A percentile compares a stretch with the other conserved stretches of the same genome.
Conservation (phyloP, 2,888 invertebrate species). For the Nyleta sp. region DNA sequence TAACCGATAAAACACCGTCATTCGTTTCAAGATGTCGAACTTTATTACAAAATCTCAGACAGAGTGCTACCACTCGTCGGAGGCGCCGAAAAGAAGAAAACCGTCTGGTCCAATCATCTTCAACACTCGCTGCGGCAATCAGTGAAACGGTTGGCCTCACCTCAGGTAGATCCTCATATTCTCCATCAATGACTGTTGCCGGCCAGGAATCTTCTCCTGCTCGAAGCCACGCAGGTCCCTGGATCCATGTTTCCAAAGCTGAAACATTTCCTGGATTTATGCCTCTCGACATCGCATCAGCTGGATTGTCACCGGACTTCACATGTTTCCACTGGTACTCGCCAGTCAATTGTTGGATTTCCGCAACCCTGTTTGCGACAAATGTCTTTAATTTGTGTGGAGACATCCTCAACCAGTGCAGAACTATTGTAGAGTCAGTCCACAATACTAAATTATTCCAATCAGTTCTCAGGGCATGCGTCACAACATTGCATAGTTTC, state of each 20-base stretch:
- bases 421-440: no score
- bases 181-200: no score
- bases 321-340: background rate
- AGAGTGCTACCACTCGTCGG: background rate
- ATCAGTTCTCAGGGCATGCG: no score
- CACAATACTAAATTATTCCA: no score
- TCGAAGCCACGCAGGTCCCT: constrained; percentile 2
- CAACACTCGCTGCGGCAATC: no score
- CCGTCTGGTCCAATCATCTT: constrained; percentile 12
- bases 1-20: no score
- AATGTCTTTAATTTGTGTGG: constrained; percentile 4
- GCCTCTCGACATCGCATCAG: constrained; percentile 8
- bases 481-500: no score
- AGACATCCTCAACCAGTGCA: background rate
- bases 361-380: constrained; percentile 4
- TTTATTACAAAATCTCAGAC: background rate
- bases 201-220: background rate
- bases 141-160: no score
- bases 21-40: no score
- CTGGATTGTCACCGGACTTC: background rate
- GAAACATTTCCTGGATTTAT: background rate
- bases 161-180: no score
- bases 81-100: constrained; percentile 14
- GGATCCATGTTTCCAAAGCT: background rate
- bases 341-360: background rate